Percentiles rank a stretch among this genome's conserved stretches.
Conservation (phyloP, 2,888 invertebrate genomes). For the Molorchus minor region DNA sequence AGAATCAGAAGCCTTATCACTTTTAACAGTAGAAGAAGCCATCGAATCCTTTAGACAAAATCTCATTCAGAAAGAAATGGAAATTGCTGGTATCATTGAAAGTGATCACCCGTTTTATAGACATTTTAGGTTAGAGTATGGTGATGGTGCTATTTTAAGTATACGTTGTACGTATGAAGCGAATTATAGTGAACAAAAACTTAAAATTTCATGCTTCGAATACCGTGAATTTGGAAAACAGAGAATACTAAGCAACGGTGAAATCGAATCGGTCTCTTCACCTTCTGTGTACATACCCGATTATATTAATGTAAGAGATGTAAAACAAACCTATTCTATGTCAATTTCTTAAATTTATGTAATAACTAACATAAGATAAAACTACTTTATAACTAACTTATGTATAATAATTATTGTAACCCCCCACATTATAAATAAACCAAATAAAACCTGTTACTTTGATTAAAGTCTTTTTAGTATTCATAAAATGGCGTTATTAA, state of each 20-base stretch:
- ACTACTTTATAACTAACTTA: background rate
- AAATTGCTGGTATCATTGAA: background rate
- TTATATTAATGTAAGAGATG: conserved; percentile 3
- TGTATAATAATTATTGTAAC: background rate
- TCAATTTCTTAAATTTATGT: conserved; percentile 9
- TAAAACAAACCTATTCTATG: conserved; percentile 1
- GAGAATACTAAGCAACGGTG: background rate
- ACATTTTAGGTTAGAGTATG: background rate
- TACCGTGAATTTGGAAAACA: background rate
- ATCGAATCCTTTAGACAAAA: background rate
- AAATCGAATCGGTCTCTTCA: background rate
- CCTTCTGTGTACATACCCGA: background rate
- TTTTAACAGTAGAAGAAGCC: background rate
- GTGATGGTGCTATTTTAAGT: background rate
- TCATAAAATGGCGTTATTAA: background rate
- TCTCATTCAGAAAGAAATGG: background rate
- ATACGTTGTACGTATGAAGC: background rate
- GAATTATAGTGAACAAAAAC: background rate
- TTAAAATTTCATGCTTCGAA: background rate
- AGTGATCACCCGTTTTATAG: background rate
- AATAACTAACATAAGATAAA: no score
- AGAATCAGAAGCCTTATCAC: background rate
- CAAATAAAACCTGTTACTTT: background rate
- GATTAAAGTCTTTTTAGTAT: background rate
- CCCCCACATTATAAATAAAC: background rate